Base-by-base conservation (phyloP, 2,113 vertebrate species). In the Acrocephalus arundinaceus region DNA sequence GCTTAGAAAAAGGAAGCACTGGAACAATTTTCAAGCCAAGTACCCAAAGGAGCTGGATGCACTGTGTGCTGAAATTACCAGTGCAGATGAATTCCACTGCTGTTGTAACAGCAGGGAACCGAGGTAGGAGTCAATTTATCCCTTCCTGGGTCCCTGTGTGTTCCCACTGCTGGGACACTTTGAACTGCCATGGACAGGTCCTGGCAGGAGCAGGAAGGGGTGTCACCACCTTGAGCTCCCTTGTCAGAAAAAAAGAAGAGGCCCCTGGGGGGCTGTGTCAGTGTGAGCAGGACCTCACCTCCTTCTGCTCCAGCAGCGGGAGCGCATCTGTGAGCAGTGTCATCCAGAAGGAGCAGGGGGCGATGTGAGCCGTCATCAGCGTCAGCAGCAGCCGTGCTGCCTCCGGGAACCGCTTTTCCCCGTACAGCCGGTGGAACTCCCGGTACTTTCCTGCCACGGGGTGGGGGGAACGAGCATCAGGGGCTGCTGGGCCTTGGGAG, bases 311-410 rank as follows among this genome's bases (percentile, higher is more conserved):
- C 96, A 99, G 97, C 94, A 99, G 98, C 5, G 99, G 99, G 55
- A 99, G 98, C 8, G 99, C 99, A 0, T 99, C 99, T 0, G 98
- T 99, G 73, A 99, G 97, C 72, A 99, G 97, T 4, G 99, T 99
- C 98, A 99, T 99, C 99, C 99, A 99, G 98, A 99, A 99, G 95
- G 98, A 99, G 31, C 97, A 98, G 1, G 99, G 99, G 18, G 99
- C 99, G 5, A 99, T 99, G 97, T 98, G 99, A 18, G 99, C 99
- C 0, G 98, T 99, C 99, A 99, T 99, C 91, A 99, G 97, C 13
- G 98, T 99, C 72, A 99, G 97, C 27, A 99, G 98, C 58, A 99
- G 98, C 87, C 97, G 98, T 2, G 98, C 99, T 0, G 99, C 99
- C 31, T 99, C 99, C 0, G 76, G 52, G 85, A 99, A 99, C 13